Percentiles rank a stretch among this genome's conserved stretches.
Evolutionary conservation across 2,888 invertebrate genomes (phyloP).

Genomic region (Plutella xylostella): DNA sequence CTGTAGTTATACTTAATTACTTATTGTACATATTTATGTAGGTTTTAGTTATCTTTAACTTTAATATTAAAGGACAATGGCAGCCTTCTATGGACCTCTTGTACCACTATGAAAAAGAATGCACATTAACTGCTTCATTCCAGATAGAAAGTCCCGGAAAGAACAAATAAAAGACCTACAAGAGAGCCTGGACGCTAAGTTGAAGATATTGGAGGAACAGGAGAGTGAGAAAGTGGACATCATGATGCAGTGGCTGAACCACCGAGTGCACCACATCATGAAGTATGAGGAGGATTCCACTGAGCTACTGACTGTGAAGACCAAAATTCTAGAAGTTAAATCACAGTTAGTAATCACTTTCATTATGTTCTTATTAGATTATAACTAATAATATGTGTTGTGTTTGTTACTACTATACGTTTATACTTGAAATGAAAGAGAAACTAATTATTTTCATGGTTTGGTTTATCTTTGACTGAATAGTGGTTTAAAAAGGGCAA

Average conservation of each 20-base stretch:
- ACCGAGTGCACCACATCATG: conserved; percentile 38
- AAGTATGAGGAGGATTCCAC: conserved; percentile 40
- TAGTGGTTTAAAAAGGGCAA: neutral
- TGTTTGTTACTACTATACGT: neutral
- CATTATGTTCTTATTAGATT: too few species aligned
- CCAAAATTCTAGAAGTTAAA: conserved; percentile 51
- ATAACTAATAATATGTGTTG: too few species aligned
- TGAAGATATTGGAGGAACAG: conserved; percentile 42
- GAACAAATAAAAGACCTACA: conserved; percentile 39
- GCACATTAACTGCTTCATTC: too few species aligned
- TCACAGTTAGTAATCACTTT: conserved; percentile 54
- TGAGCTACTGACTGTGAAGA: conserved; percentile 45
- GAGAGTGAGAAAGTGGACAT: conserved; percentile 52
- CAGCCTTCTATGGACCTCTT: too few species aligned
- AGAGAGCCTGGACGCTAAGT: conserved; percentile 41
- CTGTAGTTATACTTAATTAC: too few species aligned
- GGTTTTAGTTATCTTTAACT: too few species aligned
- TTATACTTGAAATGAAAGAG: neutral
- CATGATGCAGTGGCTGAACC: conserved; percentile 60
- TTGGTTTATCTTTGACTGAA: neutral
- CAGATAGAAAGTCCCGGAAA: conserved; percentile 26
- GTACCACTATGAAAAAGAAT: too few species aligned
- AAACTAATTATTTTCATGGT: neutral
- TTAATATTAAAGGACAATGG: too few species aligned
- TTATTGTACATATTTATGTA: too few species aligned